phyloP scores from a whole-genome alignment of 2,113 vertebrate genomes.

The Chionodraco myersi region DNA sequence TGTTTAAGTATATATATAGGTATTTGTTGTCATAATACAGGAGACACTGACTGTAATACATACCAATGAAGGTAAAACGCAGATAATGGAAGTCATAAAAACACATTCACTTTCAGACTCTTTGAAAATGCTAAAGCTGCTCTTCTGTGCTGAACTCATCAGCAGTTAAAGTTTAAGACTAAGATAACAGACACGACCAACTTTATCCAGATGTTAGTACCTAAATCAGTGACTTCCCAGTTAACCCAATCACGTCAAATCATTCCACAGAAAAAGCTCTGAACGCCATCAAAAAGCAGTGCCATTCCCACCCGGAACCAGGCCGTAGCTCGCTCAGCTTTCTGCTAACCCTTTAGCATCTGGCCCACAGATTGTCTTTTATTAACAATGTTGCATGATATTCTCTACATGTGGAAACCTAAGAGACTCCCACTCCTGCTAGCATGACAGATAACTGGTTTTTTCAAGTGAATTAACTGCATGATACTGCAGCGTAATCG shows the following conservation, averaged over 20 bases:
- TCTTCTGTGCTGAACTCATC: slow-evolving; percentile 13
- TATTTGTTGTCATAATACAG: slow-evolving; percentile 50
- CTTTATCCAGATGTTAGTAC: not conserved
- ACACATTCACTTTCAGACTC: slow-evolving; percentile 18
- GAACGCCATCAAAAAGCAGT: not conserved
- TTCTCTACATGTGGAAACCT: not conserved
- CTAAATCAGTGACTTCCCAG: not conserved
- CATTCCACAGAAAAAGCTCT: not conserved
- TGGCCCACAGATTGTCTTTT: not conserved
- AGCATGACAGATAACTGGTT: not conserved
- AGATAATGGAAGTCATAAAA: slow-evolving; percentile 20
- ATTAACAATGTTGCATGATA: too few relatives aligned
- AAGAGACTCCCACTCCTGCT: not conserved
- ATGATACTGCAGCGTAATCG: not conserved
- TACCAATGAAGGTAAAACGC: slow-evolving; percentile 15
- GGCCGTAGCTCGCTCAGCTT: not conserved
- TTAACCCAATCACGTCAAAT: not conserved
- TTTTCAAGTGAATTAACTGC: not conserved
- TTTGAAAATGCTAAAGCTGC: slow-evolving; percentile 10
- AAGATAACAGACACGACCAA: not conserved
- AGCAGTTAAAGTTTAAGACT: slow-evolving; percentile 10
- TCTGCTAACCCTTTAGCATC: not conserved
- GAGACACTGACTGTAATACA: slow-evolving; percentile 36
- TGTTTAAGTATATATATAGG: slow-evolving; percentile 29
- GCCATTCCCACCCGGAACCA: not conserved